phyloP scores from a whole-genome alignment of 92 coral and sea anemone genomes.

The Porites rus region DNA sequence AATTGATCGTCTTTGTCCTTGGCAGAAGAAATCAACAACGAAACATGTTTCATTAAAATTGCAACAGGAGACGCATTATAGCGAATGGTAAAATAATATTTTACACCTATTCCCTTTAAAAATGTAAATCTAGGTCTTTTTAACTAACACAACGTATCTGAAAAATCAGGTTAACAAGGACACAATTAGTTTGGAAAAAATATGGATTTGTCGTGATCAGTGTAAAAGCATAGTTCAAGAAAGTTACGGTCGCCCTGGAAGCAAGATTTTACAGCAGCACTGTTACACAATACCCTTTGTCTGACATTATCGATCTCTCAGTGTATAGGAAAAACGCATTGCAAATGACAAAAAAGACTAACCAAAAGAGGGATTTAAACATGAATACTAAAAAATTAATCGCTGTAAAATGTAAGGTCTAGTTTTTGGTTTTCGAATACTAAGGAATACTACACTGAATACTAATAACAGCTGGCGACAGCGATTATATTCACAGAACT shows the following conservation, averaged over 20 bases:
- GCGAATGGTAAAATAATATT: background rate
- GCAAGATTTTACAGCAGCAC: background rate
- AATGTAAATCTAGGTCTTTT: background rate
- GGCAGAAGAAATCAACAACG: conserved; percentile 41
- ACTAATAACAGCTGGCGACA: background rate
- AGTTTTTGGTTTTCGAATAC: background rate
- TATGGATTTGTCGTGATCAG: background rate
- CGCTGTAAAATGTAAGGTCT: background rate
- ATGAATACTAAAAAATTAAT: background rate
- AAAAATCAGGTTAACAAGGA: background rate
- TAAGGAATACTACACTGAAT: background rate
- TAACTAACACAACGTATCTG: background rate
- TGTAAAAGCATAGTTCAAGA: conserved; percentile 12
- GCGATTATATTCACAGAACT: background rate
- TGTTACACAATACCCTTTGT: conserved; percentile 34
- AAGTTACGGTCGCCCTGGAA: conserved; percentile 24
- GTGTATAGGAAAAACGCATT: conserved; percentile 21
- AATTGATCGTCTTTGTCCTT: conserved; percentile 81
- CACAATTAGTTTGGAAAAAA: background rate
- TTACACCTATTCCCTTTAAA: background rate
- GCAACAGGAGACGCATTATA: conserved; percentile 9
- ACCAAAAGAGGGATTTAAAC: background rate
- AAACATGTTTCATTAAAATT: conserved; percentile 46
- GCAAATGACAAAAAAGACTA: background rate
- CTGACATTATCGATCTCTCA: conserved; percentile 11